Evolutionary conservation across 2,113 vertebrate genomes (phyloP).

Genomic region (Riparia riparia): DNA sequence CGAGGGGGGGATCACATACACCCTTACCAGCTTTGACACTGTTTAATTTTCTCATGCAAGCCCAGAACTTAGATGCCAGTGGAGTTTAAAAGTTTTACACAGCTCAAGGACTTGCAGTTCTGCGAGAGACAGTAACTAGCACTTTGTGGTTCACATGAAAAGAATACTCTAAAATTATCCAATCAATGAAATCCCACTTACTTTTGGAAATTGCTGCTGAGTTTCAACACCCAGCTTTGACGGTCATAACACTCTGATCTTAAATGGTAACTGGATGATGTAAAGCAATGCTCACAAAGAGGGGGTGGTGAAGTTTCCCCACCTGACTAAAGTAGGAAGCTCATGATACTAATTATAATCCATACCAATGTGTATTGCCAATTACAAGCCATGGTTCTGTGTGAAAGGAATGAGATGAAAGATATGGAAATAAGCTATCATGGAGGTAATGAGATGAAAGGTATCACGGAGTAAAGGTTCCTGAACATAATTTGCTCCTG

Average conservation of each 20-base stretch:
- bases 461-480: background rate
- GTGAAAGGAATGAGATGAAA: background rate
- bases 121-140: slow-evolving; percentile 41
- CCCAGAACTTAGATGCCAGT: background rate
- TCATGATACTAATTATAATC: slow-evolving; percentile 17
- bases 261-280: background rate
- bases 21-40: slow-evolving; percentile 24
- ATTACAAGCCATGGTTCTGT: background rate
- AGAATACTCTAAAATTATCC: slow-evolving; percentile 61
- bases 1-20: background rate
- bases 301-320: background rate
- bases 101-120: background rate
- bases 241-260: slow-evolving; percentile 7
- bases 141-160: slow-evolving; percentile 20
- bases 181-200: slow-evolving; percentile 33
- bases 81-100: slow-evolving; percentile 18
- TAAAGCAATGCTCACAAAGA: background rate
- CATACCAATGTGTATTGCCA: background rate
- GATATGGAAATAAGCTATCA: background rate
- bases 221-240: background rate
- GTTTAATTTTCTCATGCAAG: slow-evolving; percentile 33
- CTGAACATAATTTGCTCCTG: background rate
- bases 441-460: too few relatives aligned
- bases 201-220: slow-evolving; percentile 32
- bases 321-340: background rate